A percentile compares a stretch with the other conserved stretches of the same genome.
Conservation (phyloP, 1,140 invertebrate species). For the Apis florea region DNA sequence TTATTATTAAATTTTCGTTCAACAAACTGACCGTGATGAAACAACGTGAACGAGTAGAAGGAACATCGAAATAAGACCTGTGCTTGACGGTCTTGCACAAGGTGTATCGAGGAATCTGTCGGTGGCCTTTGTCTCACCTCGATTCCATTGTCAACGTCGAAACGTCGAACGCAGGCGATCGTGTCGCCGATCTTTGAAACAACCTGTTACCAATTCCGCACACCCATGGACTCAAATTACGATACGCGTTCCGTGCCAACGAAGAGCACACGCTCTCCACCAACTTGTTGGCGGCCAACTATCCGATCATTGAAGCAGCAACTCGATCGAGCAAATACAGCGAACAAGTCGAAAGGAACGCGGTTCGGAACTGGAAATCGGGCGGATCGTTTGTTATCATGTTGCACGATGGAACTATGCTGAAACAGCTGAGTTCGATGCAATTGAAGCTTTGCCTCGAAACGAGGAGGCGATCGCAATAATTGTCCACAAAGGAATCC, state of each 20-base stretch:
- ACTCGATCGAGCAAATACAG: background rate
- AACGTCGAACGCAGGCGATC: slow-evolving; percentile 1
- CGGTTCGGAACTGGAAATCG: background rate
- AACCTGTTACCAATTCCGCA: no score
- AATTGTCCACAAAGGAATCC: background rate
- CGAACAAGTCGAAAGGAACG: background rate
- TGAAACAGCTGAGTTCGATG: background rate
- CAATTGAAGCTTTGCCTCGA: slow-evolving; percentile 4
- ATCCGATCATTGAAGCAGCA: no score
- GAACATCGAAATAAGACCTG: background rate
- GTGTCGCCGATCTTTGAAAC: background rate
- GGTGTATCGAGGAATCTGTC: background rate
- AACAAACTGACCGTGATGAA: background rate
- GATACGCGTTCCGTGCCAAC: no score
- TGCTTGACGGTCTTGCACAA: background rate
- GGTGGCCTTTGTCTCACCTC: background rate
- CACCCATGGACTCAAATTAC: no score
- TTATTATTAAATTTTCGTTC: no score
- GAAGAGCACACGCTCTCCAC: no score
- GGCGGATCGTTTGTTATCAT: background rate
- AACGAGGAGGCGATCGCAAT: background rate
- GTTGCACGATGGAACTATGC: background rate
- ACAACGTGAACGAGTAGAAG: background rate
- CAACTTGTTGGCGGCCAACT: no score
- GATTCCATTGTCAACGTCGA: background rate